Evolutionary conservation across 2,113 vertebrate species (phyloP).

Genomic region (Diphyllodes magnificus): DNA sequence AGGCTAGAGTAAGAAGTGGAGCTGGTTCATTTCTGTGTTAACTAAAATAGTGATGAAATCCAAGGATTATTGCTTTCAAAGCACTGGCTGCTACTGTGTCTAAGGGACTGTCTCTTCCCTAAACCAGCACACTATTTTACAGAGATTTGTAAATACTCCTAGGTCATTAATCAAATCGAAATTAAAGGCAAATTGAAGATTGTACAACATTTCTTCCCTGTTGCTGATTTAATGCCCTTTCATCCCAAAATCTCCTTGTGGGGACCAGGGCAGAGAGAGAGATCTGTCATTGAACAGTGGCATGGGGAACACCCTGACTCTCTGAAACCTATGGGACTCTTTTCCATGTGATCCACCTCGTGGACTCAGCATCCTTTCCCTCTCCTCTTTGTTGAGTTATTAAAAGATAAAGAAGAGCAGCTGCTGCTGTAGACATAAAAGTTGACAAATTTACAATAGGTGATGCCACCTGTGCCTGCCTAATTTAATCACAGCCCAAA

Average conservation of each 20-base stretch:
- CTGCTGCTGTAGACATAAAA: not conserved
- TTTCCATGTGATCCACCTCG: not conserved
- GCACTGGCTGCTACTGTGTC: accelerated
- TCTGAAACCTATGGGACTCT: not conserved
- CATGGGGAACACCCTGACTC: not conserved
- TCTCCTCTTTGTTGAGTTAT: not conserved
- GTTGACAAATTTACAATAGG: slow-evolving; percentile 19
- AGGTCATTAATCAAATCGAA: not conserved
- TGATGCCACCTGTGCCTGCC: slow-evolving; percentile 41
- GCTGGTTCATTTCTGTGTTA: not conserved
- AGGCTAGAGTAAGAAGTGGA: not conserved
- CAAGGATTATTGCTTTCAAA: not conserved
- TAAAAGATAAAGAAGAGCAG: slow-evolving; percentile 17
- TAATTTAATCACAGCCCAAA: slow-evolving; percentile 2
- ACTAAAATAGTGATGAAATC: not conserved
- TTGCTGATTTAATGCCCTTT: not conserved
- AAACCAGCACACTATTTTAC: not conserved
- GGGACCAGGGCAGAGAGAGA: not conserved
- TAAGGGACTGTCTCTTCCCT: not conserved
- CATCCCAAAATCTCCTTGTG: not conserved
- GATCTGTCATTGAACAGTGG: not conserved
- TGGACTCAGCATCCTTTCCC: not conserved
- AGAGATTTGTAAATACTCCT: not conserved
- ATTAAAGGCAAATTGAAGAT: not conserved
- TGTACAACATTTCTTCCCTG: not conserved